A percentile compares a stretch with the other conserved stretches of the same genome.
phyloP scores from a whole-genome alignment of 2,113 vertebrate genomes.

The Caretta caretta region DNA sequence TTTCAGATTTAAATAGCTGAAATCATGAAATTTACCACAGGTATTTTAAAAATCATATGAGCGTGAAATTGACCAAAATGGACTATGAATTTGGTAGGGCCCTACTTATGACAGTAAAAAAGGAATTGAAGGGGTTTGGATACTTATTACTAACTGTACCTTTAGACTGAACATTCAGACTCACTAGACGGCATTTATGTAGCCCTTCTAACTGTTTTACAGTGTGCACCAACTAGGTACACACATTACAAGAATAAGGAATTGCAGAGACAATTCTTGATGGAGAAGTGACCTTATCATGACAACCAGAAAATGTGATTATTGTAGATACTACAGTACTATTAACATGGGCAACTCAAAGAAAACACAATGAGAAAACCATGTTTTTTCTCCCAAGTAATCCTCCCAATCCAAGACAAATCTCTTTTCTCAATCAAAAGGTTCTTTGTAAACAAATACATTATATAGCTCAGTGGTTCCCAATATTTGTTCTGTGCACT shows the following conservation, averaged over 20 bases:
- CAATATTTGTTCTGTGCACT: not conserved
- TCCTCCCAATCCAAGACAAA: not conserved
- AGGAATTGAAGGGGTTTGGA: not conserved
- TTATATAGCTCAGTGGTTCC: not conserved
- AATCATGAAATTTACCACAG: no score
- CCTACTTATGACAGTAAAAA: not conserved
- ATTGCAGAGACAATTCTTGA: not conserved
- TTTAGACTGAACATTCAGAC: not conserved
- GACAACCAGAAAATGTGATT: not conserved
- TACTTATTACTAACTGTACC: constrained; percentile 11
- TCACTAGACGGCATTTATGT: not conserved
- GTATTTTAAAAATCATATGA: no score
- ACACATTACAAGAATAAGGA: not conserved
- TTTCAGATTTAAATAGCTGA: no score
- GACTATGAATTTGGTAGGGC: no score
- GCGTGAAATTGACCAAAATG: no score
- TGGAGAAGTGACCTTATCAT: not conserved
- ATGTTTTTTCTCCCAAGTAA: not conserved
- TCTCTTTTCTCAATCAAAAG: not conserved
- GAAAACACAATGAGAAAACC: not conserved
- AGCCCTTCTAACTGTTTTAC: not conserved
- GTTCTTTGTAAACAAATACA: not conserved
- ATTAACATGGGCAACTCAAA: not conserved
- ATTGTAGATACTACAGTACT: not conserved
- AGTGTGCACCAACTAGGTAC: not conserved